A percentile compares a stretch with the other conserved stretches of the same genome.
These are phyloP conservation scores for Athripsodes cinereus DNA, from an alignment of 2,888 invertebrate genomes.

Conservation along the genomic window DNA sequence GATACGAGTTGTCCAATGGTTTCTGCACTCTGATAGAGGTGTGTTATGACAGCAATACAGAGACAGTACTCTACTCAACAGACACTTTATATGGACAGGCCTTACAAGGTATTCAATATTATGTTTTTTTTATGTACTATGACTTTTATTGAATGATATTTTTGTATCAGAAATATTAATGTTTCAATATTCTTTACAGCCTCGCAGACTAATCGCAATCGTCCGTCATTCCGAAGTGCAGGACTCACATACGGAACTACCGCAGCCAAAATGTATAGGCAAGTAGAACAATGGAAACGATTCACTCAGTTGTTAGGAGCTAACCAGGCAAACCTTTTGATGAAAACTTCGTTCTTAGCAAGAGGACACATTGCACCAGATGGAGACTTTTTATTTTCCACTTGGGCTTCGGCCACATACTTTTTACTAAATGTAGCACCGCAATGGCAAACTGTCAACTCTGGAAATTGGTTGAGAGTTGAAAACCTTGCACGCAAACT, in stretches of 20 bases:
- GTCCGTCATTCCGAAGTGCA: slow-evolving; percentile 14
- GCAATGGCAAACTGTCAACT: slow-evolving; percentile 44
- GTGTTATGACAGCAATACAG: slow-evolving; percentile 35
- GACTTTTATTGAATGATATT: not conserved
- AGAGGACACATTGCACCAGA: slow-evolving; percentile 45
- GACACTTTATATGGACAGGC: not conserved
- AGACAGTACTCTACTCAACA: slow-evolving; percentile 34
- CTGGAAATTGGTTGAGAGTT: slow-evolving; percentile 41
- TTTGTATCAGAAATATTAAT: too few species aligned
- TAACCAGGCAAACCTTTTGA: slow-evolving; percentile 32
- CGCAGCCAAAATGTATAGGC: slow-evolving; percentile 18
- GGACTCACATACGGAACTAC: slow-evolving; percentile 16
- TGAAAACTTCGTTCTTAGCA: slow-evolving; percentile 35
- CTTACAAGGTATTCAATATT: not conserved
- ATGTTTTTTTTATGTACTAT: too few species aligned
- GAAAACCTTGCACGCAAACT: slow-evolving; percentile 37
- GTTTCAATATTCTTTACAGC: too few species aligned
- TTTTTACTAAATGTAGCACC: slow-evolving; percentile 44
- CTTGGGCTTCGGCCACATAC: slow-evolving; percentile 41
- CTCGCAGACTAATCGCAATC: slow-evolving; percentile 12
- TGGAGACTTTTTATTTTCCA: slow-evolving; percentile 41
- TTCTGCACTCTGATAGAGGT: slow-evolving; percentile 32
- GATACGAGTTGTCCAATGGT: slow-evolving; percentile 9
- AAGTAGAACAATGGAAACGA: slow-evolving; percentile 23
- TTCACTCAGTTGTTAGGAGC: slow-evolving; percentile 35